Evolutionary conservation across 2,797 vertebrate species (phyloP), one percentile per base, ranked within the genome.

Genomic region (Phoebastria nigripes): DNA sequence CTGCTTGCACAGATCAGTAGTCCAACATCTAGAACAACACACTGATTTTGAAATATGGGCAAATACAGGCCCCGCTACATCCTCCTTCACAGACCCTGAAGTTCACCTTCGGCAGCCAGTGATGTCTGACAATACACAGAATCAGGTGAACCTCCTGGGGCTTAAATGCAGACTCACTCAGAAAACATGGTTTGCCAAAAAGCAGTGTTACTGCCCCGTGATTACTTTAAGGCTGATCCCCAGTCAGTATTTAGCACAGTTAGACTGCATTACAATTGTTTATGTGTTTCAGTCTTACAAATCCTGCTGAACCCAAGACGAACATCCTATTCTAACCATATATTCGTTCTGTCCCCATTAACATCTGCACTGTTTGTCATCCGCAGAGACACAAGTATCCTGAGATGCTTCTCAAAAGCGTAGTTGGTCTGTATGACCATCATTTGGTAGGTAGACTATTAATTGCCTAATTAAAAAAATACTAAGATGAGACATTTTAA

Each of bases 361-460:
- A 35, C 7, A n/a, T 31, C 44, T 56, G 54, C 42, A 37, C 47
- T 51, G 24, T 19, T 22, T 41, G 41, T 15, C 42, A 44, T 47
- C n/a, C 0, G 0, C 42, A 39, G 55, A 72, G 49, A 49, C 20
- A 33, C 13, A 22, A 37, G n/a, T 15, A 78, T n/a, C 41, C 25
- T 0, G 0, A 71, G 39, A 56, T 11, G 3, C 54, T 84, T 89
- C 70, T 78, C 37, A 6, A 35, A 80, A 70, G 33, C 1, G 2
- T 28, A 52, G 59, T 3, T 66, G 25, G 26, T 41, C 67, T 66
- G 5, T 22, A 47, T 5, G 24, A 22, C 33, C 17, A n/a, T 26
- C 44, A 41, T 49, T 82, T 80, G 14, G 15, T 61, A 74, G 51
- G 19, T 24, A 42, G 37, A 61, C 15, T 56, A 52, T 41, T 63